phyloP scores from a whole-genome alignment of 2,797 vertebrate species.

The Lithobates pipiens region DNA sequence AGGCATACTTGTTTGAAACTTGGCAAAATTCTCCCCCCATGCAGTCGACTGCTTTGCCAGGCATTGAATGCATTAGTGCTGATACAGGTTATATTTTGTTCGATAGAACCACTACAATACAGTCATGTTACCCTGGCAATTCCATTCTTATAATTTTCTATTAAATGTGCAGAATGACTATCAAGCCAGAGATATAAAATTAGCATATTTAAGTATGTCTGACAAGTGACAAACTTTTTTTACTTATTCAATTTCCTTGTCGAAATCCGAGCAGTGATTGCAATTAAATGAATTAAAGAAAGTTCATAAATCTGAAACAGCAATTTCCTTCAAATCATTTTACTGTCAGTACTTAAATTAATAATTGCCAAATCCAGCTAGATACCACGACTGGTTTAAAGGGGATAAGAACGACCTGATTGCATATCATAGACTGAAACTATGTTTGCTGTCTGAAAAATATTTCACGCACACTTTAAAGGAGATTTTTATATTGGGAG shows the following conservation, averaged over 20 bases:
- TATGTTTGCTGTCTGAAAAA: too few relatives aligned
- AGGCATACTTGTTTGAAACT: too few relatives aligned
- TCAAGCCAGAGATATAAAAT: constrained; percentile 19
- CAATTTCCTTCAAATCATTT: constrained; percentile 46
- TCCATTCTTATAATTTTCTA: constrained; percentile 36
- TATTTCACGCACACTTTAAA: too few relatives aligned
- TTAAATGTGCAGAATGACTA: constrained; percentile 30
- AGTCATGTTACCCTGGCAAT: constrained; percentile 30
- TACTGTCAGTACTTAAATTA: constrained; percentile 45
- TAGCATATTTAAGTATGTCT: constrained; percentile 48
- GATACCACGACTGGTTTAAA: constrained; percentile 23
- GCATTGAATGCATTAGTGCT: constrained; percentile 5
- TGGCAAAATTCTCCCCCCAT: neutral
- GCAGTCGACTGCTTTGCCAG: neutral
- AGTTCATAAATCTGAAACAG: constrained; percentile 49
- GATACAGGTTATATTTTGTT: constrained; percentile 8
- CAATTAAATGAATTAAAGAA: constrained; percentile 48
- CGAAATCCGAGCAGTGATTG: constrained; percentile 34
- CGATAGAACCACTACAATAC: constrained; percentile 19
- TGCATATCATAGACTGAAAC: neutral
- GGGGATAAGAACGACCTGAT: constrained; percentile 3
- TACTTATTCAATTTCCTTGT: constrained; percentile 37
- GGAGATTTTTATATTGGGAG: too few relatives aligned
- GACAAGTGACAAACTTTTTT: constrained; percentile 23
- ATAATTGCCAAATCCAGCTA: constrained; percentile 31